Evolutionary conservation across 2,797 vertebrate species (phyloP), one percentile per base, ranked within the genome.

Genomic region (Hylomyscus alleni): DNA sequence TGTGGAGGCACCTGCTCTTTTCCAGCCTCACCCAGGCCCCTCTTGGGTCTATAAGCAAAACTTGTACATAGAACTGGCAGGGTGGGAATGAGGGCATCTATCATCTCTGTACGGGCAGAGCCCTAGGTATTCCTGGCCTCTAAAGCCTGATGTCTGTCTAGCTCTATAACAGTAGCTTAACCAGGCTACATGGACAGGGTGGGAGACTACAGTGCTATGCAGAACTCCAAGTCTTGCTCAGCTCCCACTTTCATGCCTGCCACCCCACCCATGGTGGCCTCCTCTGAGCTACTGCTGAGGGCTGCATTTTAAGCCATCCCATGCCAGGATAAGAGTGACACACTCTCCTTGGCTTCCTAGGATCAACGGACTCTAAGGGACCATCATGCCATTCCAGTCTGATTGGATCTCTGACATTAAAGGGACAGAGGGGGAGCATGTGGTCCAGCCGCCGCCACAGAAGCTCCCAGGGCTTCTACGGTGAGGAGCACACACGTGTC

Each of bases 211-310:
- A 29, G 34, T 60, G 80, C 52, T 10, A 7, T 40, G 6, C 3
- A 3, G 80, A 78, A 17, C 4, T 12, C 31, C 9, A 73, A 44
- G 37, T 34, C 52, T 69, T 73, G 4, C n/a, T 75, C 11, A 20
- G 31, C n/a, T 14, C 20, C 65, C 2, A 1, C 1, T 9, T 34
- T 22, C 31, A n/a, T 15, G 0, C 52, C 52, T 24, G 1, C 11
- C n/a, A 54, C n/a, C 11, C 34, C 89, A 85, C 34, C 34, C 78
- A 73, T 9, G 26, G n/a, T 47, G 65, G 29, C 50, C 65, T 89
- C 34, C 37, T 69, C 34, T 40, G 8, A 52, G 50, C 24, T 69
- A 34, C 15, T 13, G 14, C 12, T 37, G 44, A 81, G 22, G 84
- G 44, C 22, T 54, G 4, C 7, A 3, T 50, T 83, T 73, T 72